phyloP scores from a whole-genome alignment of 1,140 invertebrate genomes.

The Atta cephalotes region DNA sequence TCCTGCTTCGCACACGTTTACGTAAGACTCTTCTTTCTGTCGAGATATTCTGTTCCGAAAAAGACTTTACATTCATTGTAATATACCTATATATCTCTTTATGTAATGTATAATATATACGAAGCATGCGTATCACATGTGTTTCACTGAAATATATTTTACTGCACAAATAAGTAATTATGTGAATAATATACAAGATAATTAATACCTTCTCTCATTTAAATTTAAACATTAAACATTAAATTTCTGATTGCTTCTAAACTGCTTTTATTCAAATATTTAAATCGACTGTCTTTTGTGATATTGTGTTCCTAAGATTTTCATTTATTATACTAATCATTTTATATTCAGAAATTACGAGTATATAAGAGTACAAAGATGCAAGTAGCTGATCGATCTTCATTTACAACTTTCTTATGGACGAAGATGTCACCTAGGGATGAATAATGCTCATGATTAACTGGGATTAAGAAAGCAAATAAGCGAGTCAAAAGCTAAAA shows the following conservation, averaged over 20 bases:
- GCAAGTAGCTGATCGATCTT: conserved; percentile 15
- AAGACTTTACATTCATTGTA: background rate
- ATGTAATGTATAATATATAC: background rate
- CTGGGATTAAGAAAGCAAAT: conserved; percentile 60
- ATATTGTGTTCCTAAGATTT: background rate
- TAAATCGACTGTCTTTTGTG: background rate
- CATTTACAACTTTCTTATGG: conserved; percentile 11
- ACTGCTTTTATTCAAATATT: background rate
- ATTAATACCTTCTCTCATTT: background rate
- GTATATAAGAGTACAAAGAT: conserved; percentile 1
- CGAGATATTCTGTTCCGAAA: conserved; percentile 14
- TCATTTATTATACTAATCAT: background rate
- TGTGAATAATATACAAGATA: background rate
- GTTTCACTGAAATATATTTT: background rate
- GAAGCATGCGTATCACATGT: no score
- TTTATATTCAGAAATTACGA: background rate
- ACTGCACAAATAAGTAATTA: no score
- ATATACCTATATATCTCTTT: background rate
- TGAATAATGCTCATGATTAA: conserved; percentile 58
- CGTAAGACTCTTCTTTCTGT: background rate
- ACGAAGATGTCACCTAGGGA: conserved; percentile 8
- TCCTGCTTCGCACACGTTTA: background rate
- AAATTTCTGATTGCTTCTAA: background rate
- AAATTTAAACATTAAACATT: no score
- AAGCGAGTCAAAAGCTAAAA: conserved; percentile 16